phyloP scores from a whole-genome alignment of 2,113 vertebrate species.

The Barbus barbus region DNA sequence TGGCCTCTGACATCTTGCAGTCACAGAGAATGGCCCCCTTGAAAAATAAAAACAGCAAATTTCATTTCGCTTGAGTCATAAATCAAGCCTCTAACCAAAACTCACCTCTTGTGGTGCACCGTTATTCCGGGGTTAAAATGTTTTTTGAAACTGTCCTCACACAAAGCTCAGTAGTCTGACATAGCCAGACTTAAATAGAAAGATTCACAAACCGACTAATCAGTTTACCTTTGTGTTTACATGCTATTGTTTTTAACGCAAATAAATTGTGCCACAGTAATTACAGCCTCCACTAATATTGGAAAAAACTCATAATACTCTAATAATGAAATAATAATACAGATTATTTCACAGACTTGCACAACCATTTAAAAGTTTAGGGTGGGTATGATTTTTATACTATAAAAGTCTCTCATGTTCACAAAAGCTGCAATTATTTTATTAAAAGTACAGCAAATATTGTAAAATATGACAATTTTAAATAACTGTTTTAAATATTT shows the following conservation, averaged over 20 bases:
- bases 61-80: neutral
- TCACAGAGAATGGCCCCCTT: neutral
- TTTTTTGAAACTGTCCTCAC: neutral
- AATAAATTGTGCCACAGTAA: neutral
- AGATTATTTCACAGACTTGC: neutral
- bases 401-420: neutral
- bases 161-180: neutral
- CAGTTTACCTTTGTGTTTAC: neutral
- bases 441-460: neutral
- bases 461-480: too few relatives aligned
- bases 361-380: neutral
- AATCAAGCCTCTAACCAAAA: slow-evolving; percentile 5
- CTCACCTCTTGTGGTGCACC: neutral
- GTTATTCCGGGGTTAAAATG: neutral
- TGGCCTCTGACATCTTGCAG: neutral
- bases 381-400: neutral
- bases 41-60: slow-evolving; percentile 2
- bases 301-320: too few relatives aligned
- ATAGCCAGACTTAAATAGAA: neutral
- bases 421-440: neutral
- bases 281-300: neutral
- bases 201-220: neutral
- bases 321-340: too few relatives aligned
- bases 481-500: too few relatives aligned
- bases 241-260: neutral